phyloP scores from a whole-genome alignment of 2,113 vertebrate species.

The Lipophrys pholis region DNA sequence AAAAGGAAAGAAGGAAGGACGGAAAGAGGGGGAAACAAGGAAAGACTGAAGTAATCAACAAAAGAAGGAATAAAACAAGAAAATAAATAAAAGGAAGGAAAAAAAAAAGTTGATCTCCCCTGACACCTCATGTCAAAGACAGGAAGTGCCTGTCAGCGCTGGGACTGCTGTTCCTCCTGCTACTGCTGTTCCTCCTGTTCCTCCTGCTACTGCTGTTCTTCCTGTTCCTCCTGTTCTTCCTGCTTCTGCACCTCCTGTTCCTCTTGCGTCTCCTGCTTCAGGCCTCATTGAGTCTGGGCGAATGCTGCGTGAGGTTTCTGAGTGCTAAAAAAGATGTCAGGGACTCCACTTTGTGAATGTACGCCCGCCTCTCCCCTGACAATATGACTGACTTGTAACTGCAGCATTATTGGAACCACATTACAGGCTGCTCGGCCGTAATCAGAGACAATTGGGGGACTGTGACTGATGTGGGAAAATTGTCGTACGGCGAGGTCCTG shows the following conservation, averaged over 20 bases:
- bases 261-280: constrained; percentile 59
- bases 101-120: constrained; percentile 21
- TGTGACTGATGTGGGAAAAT: neutral
- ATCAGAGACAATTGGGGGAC: neutral
- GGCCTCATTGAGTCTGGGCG: constrained; percentile 52
- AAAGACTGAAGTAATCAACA: too few species aligned
- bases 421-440: neutral
- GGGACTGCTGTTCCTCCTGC: constrained; percentile 52
- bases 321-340: constrained; percentile 30
- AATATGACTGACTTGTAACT: too few species aligned
- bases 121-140: constrained; percentile 33
- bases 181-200: too few species aligned
- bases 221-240: too few species aligned
- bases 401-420: constrained; percentile 1
- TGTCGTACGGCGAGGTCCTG: too few species aligned
- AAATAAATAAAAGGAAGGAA: neutral
- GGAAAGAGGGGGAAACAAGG: too few species aligned
- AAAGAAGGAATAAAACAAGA: too few species aligned
- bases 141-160: constrained; percentile 44
- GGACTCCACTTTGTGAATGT: constrained; percentile 22
- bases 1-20: neutral
- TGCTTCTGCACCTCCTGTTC: too few species aligned
- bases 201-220: constrained; percentile 32
- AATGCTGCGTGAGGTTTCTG: constrained; percentile 15
- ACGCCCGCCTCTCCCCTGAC: constrained; percentile 7